Evolutionary conservation across 2,797 vertebrate genomes (phyloP), one percentile per base, ranked within the genome.

Genomic region (Hybognathus amarus): DNA sequence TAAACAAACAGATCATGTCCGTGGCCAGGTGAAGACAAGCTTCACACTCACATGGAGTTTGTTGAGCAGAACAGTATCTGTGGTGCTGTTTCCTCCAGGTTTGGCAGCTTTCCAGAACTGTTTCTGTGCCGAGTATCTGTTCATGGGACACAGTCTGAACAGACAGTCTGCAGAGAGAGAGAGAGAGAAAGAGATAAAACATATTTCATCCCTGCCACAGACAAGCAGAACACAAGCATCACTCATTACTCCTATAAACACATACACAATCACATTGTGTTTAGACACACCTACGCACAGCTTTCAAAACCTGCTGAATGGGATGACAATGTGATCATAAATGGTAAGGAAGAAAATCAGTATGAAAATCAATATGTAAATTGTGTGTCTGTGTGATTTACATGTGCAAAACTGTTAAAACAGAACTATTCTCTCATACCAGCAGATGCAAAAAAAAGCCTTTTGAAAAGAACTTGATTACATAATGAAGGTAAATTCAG

Each of bases 21-120:
- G 3, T 27, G 40, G 66, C 66, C 22, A 38, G 33, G 50, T 22
- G n/a, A 42, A 42, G 20, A 47, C 59, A 45, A 12, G 56, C 18
- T 20, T 42, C 5, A 11, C 79, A 95, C 97, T 92, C 92, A 99
- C 98, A 0, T 99, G 98, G 36, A 99, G 92, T 84, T 99, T 99
- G 90, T 99, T 99, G 87, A 99, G 97, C 7, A 99, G 94, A 82
- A 99, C 96, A 0, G 97, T 94, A 27, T 99, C 98, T 0, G 98
- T 99, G 0, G 96, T 96, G 90, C 93, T 97, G 93, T 97, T 99
- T 63, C 97, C 97, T 80, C 98, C 98, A 0, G 98, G 98, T 90
- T 99, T 99, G 1, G 98, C 98, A 17, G 98, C 98, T 91, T 99
- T 99, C 98, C 98, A 99, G 93, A 99, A 99, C 93, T 99, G 98